phyloP scores from a whole-genome alignment of 2,113 vertebrate genomes.

The Cepphus grylle region DNA sequence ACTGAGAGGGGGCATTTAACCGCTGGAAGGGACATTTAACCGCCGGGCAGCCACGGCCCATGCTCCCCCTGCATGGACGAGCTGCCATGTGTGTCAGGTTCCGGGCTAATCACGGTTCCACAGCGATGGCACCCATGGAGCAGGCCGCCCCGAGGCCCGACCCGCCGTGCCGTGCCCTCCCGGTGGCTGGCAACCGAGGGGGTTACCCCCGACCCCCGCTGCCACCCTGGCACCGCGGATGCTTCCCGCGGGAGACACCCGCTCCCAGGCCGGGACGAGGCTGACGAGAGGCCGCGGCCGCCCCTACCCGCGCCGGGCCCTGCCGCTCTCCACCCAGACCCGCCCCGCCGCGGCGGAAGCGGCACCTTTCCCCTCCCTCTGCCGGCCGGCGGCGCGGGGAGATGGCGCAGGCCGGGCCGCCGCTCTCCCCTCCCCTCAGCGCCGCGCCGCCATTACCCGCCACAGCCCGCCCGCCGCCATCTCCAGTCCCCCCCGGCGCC shows the following conservation, averaged over 20 bases:
- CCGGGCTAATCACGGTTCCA: fast-evolving
- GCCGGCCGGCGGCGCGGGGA: background rate
- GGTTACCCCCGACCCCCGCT: background rate
- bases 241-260: background rate
- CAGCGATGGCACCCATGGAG: fast-evolving
- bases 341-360: constrained; percentile 8
- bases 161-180: background rate
- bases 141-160: background rate
- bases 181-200: background rate
- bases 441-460: background rate
- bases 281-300: fast-evolving
- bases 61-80: background rate
- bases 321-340: background rate
- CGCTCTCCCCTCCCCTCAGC: background rate
- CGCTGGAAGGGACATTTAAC: background rate
- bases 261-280: background rate
- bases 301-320: background rate
- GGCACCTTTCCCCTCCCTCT: background rate
- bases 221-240: too few relatives aligned
- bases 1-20: too few relatives aligned
- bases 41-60: background rate
- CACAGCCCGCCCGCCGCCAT: background rate
- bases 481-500: fast-evolving
- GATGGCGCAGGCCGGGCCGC: background rate
- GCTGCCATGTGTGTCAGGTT: fast-evolving